These are phyloP conservation scores for Eupithecia dodoneata DNA, from an alignment of 2,888 invertebrate genomes.

Conservation along the genomic window DNA sequence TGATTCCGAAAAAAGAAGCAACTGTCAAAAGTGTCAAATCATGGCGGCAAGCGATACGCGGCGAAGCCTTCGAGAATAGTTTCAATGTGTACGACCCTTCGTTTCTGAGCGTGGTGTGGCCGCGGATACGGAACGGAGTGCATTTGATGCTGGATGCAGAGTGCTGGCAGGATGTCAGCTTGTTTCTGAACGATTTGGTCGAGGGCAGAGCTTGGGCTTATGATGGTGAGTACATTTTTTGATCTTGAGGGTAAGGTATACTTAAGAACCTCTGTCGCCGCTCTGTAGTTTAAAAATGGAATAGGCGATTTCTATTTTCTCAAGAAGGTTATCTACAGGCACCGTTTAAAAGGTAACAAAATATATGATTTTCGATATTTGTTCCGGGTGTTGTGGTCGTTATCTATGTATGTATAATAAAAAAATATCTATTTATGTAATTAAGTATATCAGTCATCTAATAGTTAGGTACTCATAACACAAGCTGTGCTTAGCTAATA, in stretches of 20 bases:
- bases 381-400: too few relatives aligned
- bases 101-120: constrained; percentile 76
- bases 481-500: too few relatives aligned
- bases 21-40: constrained; percentile 48
- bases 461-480: too few relatives aligned
- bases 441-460: too few relatives aligned
- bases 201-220: constrained; percentile 81
- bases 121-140: constrained; percentile 70
- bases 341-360: background rate
- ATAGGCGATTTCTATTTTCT: background rate
- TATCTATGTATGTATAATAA: too few relatives aligned
- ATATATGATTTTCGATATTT: too few relatives aligned
- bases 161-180: constrained; percentile 76
- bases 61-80: constrained; percentile 69
- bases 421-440: too few relatives aligned
- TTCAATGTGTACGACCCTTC: constrained; percentile 76
- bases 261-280: background rate
- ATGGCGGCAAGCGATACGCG: constrained; percentile 53
- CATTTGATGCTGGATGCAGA: constrained; percentile 68
- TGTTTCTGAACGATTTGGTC: constrained; percentile 71
- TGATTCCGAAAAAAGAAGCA: constrained; percentile 55
- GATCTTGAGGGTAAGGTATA: background rate
- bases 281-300: background rate
- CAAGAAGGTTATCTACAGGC: background rate
- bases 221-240: constrained; percentile 67